A percentile compares a stretch with the other conserved stretches of the same genome.
These are phyloP conservation scores for Euclidia mi DNA, from an alignment of 2,888 invertebrate genomes.

Conservation along the genomic window DNA sequence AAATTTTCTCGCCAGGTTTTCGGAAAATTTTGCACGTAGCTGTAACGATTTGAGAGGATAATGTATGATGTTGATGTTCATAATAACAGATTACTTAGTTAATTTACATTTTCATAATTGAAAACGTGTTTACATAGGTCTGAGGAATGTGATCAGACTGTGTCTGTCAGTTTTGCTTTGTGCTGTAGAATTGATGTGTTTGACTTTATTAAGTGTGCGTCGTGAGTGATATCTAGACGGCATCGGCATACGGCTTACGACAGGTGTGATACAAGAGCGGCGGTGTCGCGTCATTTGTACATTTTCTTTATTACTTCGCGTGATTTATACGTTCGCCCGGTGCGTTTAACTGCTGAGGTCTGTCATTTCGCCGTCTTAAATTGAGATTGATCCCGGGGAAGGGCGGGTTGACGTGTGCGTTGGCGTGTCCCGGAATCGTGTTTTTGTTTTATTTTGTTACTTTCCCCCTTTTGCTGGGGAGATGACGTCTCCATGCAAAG, in stretches of 20 bases:
- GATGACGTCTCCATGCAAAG: constrained; percentile 59
- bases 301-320: constrained; percentile 85
- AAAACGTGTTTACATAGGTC: constrained; percentile 42
- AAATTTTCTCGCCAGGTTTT: constrained; percentile 14
- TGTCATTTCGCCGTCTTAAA: constrained; percentile 88
- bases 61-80: constrained; percentile 30
- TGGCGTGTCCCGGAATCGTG: constrained; percentile 73
- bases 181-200: constrained; percentile 54
- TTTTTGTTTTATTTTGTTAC: constrained; percentile 74
- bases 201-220: constrained; percentile 84
- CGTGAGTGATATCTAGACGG: constrained; percentile 80
- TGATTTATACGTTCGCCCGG: constrained; percentile 87
- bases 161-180: constrained; percentile 34
- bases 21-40: constrained; percentile 16
- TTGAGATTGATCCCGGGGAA: constrained; percentile 87
- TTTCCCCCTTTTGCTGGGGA: constrained; percentile 55
- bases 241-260: too few species aligned
- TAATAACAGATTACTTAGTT: constrained; percentile 43
- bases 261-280: constrained; percentile 67
- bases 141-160: constrained; percentile 16
- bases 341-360: constrained; percentile 88
- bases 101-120: constrained; percentile 52
- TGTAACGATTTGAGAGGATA: constrained; percentile 35
- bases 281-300: constrained; percentile 79
- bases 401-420: constrained; percentile 73